phyloP scores from a whole-genome alignment of 2,113 vertebrate species.

The Beaufortia kweichowensis region DNA sequence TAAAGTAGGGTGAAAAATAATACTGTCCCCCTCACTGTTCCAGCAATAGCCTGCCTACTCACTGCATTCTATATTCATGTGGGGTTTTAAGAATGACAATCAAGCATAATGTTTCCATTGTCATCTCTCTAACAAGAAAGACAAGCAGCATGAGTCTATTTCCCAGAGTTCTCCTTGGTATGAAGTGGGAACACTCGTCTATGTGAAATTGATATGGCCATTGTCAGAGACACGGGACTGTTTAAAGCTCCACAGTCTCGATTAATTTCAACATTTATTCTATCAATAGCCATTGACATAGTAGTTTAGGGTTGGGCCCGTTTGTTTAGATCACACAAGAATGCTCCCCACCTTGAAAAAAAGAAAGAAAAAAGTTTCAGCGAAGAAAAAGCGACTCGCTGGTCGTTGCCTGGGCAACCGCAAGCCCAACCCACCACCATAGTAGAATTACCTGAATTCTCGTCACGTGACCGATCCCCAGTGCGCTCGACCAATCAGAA shows the following conservation, averaged over 20 bases:
- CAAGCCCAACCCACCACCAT: constrained; percentile 24
- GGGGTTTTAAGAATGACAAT: constrained; percentile 12
- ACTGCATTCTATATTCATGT: constrained; percentile 39
- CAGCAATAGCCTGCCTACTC: constrained; percentile 37
- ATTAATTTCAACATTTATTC: neutral
- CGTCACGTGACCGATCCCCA: constrained; percentile 52
- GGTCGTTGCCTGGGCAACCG: constrained; percentile 43
- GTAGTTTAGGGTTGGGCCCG: constrained; percentile 40
- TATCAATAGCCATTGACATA: constrained; percentile 28
- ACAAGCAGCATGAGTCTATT: neutral
- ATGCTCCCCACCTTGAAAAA: constrained; percentile 41
- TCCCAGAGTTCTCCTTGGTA: neutral
- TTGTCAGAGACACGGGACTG: neutral
- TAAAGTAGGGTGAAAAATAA: constrained; percentile 18
- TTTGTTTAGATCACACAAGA: constrained; percentile 42
- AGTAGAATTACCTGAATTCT: constrained; percentile 49
- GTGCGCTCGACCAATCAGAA: constrained; percentile 47
- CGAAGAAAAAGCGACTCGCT: constrained; percentile 36
- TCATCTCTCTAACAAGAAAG: constrained; percentile 9
- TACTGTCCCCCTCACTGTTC: neutral
- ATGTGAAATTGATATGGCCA: neutral
- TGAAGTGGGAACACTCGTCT: constrained; percentile 30
- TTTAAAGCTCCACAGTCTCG: constrained; percentile 4
- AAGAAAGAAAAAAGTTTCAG: constrained; percentile 24
- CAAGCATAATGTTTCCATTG: constrained; percentile 35